A percentile compares a stretch with the other conserved stretches of the same genome.
Conservation (phyloP, 2,888 invertebrate genomes). For the Byasa hedistus region DNA sequence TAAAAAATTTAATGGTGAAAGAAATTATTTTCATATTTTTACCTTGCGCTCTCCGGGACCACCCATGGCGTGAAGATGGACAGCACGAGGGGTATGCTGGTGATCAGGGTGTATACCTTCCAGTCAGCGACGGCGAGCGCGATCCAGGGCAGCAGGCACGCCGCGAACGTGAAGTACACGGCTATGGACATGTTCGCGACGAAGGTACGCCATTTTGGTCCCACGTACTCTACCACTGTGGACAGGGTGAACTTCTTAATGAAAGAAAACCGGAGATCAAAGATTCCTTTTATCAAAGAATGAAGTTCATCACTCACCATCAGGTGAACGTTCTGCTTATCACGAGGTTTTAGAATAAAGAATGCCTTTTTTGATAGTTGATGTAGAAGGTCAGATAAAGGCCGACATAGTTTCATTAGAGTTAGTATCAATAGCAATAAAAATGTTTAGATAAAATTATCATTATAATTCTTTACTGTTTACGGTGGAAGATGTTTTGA, state of each 20-base stretch:
- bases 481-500: too few species aligned
- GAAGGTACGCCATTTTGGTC: constrained; percentile 93
- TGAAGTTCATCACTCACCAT: too few species aligned
- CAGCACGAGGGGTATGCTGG: constrained; percentile 86
- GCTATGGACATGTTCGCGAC: constrained; percentile 96
- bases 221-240: constrained; percentile 92
- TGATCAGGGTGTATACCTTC: constrained; percentile 86
- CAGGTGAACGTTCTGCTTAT: too few species aligned
- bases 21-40: constrained; percentile 28
- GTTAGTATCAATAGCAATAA: too few species aligned
- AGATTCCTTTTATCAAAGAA: too few species aligned
- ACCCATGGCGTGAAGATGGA: constrained; percentile 86
- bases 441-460: too few species aligned
- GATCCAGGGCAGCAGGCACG: constrained; percentile 91
- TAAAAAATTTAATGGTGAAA: too few species aligned
- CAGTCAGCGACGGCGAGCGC: constrained; percentile 88
- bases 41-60: constrained; percentile 93
- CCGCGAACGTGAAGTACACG: constrained; percentile 90
- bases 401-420: too few species aligned
- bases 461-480: too few species aligned
- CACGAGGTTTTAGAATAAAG: neutral
- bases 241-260: constrained; percentile 30
- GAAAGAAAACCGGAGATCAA: too few species aligned
- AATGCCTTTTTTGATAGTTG: neutral
- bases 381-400: neutral